Base-by-base conservation (phyloP, 2,797 vertebrate genomes). In the Fringilla coelebs region DNA sequence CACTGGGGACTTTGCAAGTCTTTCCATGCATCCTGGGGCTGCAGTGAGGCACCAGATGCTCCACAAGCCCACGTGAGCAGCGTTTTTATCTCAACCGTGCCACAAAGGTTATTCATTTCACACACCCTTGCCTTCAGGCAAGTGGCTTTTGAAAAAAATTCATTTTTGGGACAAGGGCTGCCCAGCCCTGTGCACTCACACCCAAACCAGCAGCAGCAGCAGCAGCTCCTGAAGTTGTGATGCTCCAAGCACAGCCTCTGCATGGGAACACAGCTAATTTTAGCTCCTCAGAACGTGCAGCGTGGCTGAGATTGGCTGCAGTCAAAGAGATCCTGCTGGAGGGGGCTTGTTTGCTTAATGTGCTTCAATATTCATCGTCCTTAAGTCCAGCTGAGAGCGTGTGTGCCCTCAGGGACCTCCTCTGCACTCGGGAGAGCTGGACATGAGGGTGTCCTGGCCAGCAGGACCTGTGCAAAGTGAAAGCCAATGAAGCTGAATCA, bases 161-260 rank as follows among this genome's bases (percentile, higher is more conserved):
- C 2, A 13, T 26, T 43, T 70, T 0, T 36, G 32, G 17, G 55
- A 63, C 6, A 26, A 51, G 34, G 20, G 32, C 48, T 88, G 31
- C 57, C 65, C n/a, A 7, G 46, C 14, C 5, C 46, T 11, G 5
- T 1, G 14, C 41, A 65, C 34, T 61, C 34, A 43, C 32, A 46
- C 29, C 11, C 40, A 84, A 31, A 45, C 10, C 48, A 67, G n/a
- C 83, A 75, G 52, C 70, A 74, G 52, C 70, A 74, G 24, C 48
- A 43, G 67, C 11, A 76, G 51, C 45, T 86, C 24, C 5, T n/a
- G 29, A 43, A 1, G 1, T 28, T 1, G 2, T 1, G 2, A 11
- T 15, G 18, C 60, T 91, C 46, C 45, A 45, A 77, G 58, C 65
- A 45, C 82, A 82, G 78, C 54, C 46, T 79, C 63, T 73, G 55